Evolutionary conservation across 2,888 invertebrate species (phyloP).

Genomic region (Euspilapteryx auroguttella): DNA sequence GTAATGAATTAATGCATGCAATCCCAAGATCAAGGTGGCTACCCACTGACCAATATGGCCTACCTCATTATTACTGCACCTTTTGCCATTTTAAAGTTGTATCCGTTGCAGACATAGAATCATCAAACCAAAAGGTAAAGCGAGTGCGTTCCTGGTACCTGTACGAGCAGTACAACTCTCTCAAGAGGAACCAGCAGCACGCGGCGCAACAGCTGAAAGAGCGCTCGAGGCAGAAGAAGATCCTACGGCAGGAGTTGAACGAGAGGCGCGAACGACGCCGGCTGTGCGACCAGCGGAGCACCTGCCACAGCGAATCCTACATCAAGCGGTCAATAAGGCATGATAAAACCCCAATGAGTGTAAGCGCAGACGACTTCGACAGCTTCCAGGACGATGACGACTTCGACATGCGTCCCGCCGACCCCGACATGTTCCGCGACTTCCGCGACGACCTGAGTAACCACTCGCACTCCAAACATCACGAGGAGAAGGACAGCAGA

Average conservation of each 20-base stretch:
- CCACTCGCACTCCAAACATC: neutral
- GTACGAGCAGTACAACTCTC: slow-evolving; percentile 42
- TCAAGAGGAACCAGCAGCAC: slow-evolving; percentile 34
- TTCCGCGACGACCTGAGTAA: neutral
- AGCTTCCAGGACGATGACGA: slow-evolving; percentile 10
- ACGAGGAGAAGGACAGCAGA: neutral
- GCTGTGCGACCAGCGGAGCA: slow-evolving; percentile 21
- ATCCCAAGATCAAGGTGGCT: no score
- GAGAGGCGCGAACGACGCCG: slow-evolving; percentile 31
- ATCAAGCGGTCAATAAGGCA: slow-evolving; percentile 13
- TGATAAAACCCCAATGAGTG: slow-evolving; percentile 13
- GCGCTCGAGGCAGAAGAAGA: slow-evolving; percentile 27
- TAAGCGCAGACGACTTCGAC: slow-evolving; percentile 14
- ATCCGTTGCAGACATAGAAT: slow-evolving; percentile 21
- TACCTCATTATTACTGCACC: no score
- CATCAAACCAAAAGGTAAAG: slow-evolving; percentile 24
- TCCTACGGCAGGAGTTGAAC: slow-evolving; percentile 29
- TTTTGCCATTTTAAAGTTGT: no score
- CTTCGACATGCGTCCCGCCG: slow-evolving; percentile 8
- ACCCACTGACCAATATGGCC: no score
- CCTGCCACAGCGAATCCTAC: slow-evolving; percentile 18
- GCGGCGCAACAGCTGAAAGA: slow-evolving; percentile 30
- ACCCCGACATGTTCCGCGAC: neutral
- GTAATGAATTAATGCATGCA: no score
- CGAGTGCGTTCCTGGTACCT: slow-evolving; percentile 46